These are phyloP conservation scores for Lepidurus arcticus DNA, from an alignment of 1,140 invertebrate genomes.

Conservation along the genomic window DNA sequence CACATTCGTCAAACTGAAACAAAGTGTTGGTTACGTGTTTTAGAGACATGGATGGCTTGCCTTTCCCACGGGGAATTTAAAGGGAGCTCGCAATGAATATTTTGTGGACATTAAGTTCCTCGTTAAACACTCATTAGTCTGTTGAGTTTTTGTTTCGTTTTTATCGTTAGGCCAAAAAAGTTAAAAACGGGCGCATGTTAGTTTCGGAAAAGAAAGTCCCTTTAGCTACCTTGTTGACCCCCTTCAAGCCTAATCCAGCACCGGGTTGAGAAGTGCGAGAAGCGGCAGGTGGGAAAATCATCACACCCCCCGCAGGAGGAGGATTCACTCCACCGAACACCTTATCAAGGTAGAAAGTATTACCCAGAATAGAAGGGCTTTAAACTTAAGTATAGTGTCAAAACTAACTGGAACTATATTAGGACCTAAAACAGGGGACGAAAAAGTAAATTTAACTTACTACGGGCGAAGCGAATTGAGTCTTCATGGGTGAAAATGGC, in stretches of 20 bases:
- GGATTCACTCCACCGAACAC: constrained; percentile 29
- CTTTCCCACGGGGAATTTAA: neutral
- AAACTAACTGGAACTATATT: neutral
- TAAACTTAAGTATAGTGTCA: neutral
- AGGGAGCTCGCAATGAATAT: neutral
- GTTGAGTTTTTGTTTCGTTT: neutral
- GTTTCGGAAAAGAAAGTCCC: neutral
- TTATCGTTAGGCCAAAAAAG: neutral
- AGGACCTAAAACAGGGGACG: neutral
- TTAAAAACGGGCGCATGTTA: neutral
- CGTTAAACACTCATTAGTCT: neutral
- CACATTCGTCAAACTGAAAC: constrained; percentile 19
- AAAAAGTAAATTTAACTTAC: neutral
- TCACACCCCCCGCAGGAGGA: constrained; percentile 32
- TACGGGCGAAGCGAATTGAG: neutral
- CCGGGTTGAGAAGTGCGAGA: constrained; percentile 26
- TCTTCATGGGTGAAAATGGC: neutral
- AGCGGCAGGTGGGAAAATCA: constrained; percentile 30
- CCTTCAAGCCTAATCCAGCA: constrained; percentile 10
- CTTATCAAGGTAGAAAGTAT: neutral
- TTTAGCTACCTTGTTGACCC: neutral
- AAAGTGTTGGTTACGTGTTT: constrained; percentile 13
- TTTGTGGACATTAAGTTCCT: neutral
- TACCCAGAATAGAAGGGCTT: neutral
- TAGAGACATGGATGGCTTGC: neutral